Base-by-base conservation (phyloP, 2,888 invertebrate genomes). In the Molorchus minor region DNA sequence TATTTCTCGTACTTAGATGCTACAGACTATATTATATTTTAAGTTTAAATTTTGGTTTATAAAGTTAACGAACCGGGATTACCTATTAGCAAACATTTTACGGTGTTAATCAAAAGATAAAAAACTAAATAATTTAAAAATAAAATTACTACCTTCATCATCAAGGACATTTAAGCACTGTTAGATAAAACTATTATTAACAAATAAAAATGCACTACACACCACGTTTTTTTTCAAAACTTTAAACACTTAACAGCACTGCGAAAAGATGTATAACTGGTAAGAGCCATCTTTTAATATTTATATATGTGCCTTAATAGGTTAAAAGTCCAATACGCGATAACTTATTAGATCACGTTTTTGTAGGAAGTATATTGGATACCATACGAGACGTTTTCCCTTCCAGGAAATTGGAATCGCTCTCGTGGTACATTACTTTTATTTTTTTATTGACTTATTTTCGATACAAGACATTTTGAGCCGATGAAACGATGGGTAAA, bases 261-360 rank as follows among this genome's bases (percentile, higher is more conserved):
- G 33, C 33, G 7, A n/a, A 33, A 12, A n/a, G 12, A n/a, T 33
- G 33, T 33, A n/a, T n/a, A 3, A 12, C 33, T 33, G 5, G 7
- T 33, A 17, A 46, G 19, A 15, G 30, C 10, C 35, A 15, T 46
- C 30, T 19, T 29, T 46, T 33, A 33, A 55, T n/a, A n/a, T 61
- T 58, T 61, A 64, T 64, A 59, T 62, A 61, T 55, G 21, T 45
- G 16, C 46, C 30, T 20, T 54, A 59, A 45, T 62, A 56, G 62
- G 58, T 62, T 59, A 53, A 64, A 58, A 59, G 64, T 64, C 54
- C 61, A 64, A 44, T 38, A 29, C 15, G 30, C 4, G 56, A 59
- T 56, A 58, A 64, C 36, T 19, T 47, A 35, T 56, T 59, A 58
- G 56, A 61, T 60, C 58, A 61, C 47, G 53, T 13, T 46, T 43